Evolutionary conservation across 2,113 vertebrate species (phyloP).

Genomic region (Polypterus senegalus): DNA sequence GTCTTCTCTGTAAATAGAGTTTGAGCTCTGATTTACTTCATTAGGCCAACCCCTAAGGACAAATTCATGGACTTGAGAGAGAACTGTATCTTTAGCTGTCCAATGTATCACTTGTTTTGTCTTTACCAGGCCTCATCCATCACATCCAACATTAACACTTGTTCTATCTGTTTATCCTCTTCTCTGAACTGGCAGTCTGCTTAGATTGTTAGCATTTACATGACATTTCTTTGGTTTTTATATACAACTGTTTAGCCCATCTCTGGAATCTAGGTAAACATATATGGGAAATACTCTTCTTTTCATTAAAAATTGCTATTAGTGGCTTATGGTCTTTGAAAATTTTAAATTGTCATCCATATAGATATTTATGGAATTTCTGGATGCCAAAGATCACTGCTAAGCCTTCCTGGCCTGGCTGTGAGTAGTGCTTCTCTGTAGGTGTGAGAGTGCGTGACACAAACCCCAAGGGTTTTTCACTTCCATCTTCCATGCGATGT

Average conservation of each 20-base stretch:
- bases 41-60: too few species aligned
- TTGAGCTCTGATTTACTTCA: background rate
- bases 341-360: background rate
- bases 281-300: background rate
- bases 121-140: background rate
- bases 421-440: slow-evolving; percentile 1
- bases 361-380: slow-evolving; percentile 8
- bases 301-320: background rate
- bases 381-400: slow-evolving; percentile 8
- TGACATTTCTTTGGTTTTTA: background rate
- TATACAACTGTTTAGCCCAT: background rate
- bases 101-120: background rate
- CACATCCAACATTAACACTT: slow-evolving; percentile 13
- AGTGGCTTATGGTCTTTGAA: background rate
- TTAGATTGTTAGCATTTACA: background rate
- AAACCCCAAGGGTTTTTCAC: background rate
- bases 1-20: background rate
- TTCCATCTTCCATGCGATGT: too few species aligned
- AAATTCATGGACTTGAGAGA: too few species aligned
- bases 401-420: background rate
- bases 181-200: background rate
- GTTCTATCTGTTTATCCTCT: background rate
- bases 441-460: background rate
- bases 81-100: too few species aligned
- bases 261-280: background rate